phyloP scores from a whole-genome alignment of 2,888 invertebrate genomes.

The Cataglyphis altisquamis region DNA sequence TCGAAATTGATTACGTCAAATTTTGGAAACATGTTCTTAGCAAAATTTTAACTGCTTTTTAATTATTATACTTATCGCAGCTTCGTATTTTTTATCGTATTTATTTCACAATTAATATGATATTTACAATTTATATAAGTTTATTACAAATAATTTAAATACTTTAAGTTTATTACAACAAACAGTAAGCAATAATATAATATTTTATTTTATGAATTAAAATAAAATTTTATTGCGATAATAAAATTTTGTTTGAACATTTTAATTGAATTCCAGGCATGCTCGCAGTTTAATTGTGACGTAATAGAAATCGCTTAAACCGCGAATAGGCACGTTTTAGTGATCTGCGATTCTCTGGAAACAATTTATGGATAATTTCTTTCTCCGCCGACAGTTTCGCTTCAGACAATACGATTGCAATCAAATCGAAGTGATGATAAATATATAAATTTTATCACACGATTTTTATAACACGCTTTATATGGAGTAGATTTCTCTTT shows the following conservation, averaged over 20 bases:
- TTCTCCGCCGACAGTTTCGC: background rate
- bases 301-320: background rate
- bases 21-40: background rate
- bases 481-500: slow-evolving; percentile 21
- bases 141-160: too few relatives aligned
- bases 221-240: background rate
- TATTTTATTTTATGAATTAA: background rate
- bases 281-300: background rate
- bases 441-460: background rate
- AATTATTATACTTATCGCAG: background rate
- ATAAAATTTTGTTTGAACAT: background rate
- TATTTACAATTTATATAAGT: background rate
- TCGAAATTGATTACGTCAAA: background rate
- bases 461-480: background rate
- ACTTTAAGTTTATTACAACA: too few relatives aligned
- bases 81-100: background rate
- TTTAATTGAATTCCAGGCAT: slow-evolving; percentile 16
- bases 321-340: background rate
- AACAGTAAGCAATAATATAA: too few relatives aligned
- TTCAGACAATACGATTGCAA: background rate
- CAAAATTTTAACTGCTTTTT: background rate
- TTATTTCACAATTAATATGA: slow-evolving; percentile 12
- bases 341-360: background rate
- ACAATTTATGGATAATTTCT: background rate
- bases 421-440: background rate